A percentile compares a stretch with the other conserved stretches of the same genome.
phyloP scores from a whole-genome alignment of 2,113 vertebrate species.

The Salvelinus fontinalis region DNA sequence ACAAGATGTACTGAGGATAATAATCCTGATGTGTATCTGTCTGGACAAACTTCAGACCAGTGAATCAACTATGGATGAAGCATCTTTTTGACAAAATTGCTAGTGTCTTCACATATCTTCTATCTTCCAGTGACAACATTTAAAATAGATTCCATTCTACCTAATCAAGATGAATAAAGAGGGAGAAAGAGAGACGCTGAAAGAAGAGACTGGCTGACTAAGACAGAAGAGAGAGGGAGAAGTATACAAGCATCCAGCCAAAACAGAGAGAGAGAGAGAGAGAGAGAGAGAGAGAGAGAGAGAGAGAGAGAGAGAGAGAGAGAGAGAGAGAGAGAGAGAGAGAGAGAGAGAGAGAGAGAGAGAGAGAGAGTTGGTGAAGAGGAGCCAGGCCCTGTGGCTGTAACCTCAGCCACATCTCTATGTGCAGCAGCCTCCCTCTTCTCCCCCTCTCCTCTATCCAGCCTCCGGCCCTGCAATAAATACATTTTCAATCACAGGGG shows the following conservation, averaged over 20 bases:
- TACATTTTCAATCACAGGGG: constrained; percentile 71
- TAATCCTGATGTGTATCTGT: background rate
- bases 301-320: constrained; percentile 32
- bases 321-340: constrained; percentile 26
- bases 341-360: background rate
- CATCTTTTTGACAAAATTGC: constrained; percentile 39
- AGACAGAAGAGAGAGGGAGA: constrained; percentile 45
- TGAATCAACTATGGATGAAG: constrained; percentile 22
- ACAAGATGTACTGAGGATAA: no score
- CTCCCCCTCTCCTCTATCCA: background rate
- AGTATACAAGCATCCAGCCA: constrained; percentile 61
- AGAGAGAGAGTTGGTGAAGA: constrained; percentile 52
- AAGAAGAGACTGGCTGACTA: constrained; percentile 51
- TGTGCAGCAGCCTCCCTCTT: constrained; percentile 43
- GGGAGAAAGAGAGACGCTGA: constrained; percentile 45
- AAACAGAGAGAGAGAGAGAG: background rate
- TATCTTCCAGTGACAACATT: constrained; percentile 47
- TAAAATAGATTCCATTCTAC: constrained; percentile 44
- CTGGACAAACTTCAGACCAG: constrained; percentile 10
- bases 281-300: background rate
- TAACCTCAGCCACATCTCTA: constrained; percentile 62
- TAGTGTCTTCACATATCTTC: constrained; percentile 39
- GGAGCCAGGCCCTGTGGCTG: constrained; percentile 61
- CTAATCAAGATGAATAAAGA: constrained; percentile 49
- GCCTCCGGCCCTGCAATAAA: constrained; percentile 66